phyloP scores from a whole-genome alignment of 2,113 vertebrate genomes.

The Cyanoliseus patagonus region DNA sequence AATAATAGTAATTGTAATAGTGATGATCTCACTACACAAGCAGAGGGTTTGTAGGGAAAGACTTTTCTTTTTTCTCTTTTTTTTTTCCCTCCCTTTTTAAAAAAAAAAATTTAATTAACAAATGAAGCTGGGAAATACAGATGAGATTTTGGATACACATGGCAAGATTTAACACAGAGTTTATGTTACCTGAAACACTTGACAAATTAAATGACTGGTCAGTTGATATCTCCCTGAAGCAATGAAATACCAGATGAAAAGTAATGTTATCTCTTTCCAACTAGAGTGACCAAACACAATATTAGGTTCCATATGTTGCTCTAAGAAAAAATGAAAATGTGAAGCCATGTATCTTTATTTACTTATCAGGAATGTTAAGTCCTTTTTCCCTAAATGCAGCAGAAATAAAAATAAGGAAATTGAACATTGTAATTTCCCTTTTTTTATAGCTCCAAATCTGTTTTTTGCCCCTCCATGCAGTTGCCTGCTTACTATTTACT shows the following conservation, averaged over 20 bases:
- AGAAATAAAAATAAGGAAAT: not conserved
- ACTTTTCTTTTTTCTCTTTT: no score
- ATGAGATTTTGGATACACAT: not conserved
- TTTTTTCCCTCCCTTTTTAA: fast-evolving
- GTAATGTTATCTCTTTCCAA: not conserved
- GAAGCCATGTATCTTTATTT: not conserved
- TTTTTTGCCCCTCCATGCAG: not conserved
- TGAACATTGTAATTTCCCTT: not conserved
- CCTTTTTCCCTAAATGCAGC: not conserved
- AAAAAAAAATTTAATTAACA: not conserved
- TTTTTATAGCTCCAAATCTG: not conserved
- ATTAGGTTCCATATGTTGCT: not conserved
- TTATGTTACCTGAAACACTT: not conserved
- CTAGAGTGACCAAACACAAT: not conserved
- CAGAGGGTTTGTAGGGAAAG: not conserved
- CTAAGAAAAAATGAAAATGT: not conserved
- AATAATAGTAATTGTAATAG: not conserved
- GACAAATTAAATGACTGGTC: not conserved
- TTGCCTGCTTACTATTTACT: not conserved
- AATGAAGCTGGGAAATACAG: not conserved
- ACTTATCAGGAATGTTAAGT: not conserved
- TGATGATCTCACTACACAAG: not conserved
- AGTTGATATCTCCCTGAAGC: not conserved
- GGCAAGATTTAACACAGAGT: not conserved
- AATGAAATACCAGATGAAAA: not conserved